phyloP scores from a whole-genome alignment of 2,888 invertebrate genomes.

The Operophtera brumata region DNA sequence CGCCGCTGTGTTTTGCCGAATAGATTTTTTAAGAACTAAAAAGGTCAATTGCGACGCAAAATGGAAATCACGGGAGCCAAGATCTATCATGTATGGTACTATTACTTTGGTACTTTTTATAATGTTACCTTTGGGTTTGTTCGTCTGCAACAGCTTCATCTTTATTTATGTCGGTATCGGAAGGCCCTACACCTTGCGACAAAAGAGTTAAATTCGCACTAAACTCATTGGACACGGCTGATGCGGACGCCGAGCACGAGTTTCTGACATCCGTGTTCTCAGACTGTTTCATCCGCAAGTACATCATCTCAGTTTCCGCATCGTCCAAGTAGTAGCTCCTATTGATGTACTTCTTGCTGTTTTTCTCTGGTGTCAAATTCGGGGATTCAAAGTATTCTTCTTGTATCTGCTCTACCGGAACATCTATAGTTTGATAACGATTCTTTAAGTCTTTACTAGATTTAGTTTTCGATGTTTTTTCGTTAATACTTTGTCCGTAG shows the following conservation, averaged over 20 bases:
- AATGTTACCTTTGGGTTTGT: slow-evolving; percentile 5
- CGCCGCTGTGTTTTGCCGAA: too few species aligned
- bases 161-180: slow-evolving; percentile 36
- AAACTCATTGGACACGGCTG: slow-evolving; percentile 49
- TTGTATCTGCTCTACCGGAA: slow-evolving; percentile 31
- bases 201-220: slow-evolving; percentile 41
- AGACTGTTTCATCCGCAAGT: slow-evolving; percentile 45
- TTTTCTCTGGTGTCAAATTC: slow-evolving; percentile 33
- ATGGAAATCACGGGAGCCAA: too few species aligned
- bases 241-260: slow-evolving; percentile 44
- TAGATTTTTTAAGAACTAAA: too few species aligned
- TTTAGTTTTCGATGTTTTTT: slow-evolving; percentile 39
- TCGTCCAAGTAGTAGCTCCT: slow-evolving; percentile 63
- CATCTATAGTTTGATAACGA: slow-evolving; percentile 28
- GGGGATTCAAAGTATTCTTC: slow-evolving; percentile 34
- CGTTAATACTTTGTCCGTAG: slow-evolving; percentile 55
- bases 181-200: slow-evolving; percentile 38
- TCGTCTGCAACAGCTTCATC: slow-evolving; percentile 15
- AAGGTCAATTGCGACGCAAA: too few species aligned
- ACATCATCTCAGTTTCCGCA: slow-evolving; percentile 61
- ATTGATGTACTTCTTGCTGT: slow-evolving; percentile 51
- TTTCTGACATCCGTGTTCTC: slow-evolving; percentile 34
- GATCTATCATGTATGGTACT: too few species aligned
- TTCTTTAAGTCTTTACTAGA: slow-evolving; percentile 30
- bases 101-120: too few species aligned